Base-by-base conservation (phyloP, 2,888 invertebrate genomes). In the Cataglyphis albicans region DNA sequence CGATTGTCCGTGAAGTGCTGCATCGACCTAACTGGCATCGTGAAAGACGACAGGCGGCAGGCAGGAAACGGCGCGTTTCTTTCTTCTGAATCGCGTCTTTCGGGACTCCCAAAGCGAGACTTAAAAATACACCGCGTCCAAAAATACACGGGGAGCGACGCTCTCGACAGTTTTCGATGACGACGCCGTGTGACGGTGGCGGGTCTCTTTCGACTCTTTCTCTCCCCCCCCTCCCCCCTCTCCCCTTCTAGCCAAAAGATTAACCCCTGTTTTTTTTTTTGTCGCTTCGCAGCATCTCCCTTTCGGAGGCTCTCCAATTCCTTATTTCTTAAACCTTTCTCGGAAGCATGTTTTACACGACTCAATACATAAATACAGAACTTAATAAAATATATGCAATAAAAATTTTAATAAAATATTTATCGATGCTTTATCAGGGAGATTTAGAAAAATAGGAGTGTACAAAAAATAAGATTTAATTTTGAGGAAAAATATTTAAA, bases 101-200 rank as follows among this genome's bases (percentile, higher is more conserved):
- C 81, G 80, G 41, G 84, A 80, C 70, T 85, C 91, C 89, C 78
- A 72, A 91, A 91, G 92, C 88, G 89, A 78, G 89, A 87, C 88
- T 92, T 92, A 92, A 93, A 93, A 93, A 93, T 93, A 93, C 90
- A 90, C 89, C 73, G 61, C 82, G 89, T 87, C 90, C 86, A 86
- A 93, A 88, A 88, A 88, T 88, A 18, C 32, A 41, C 41, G 35
- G 73, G 81, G 65, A 81, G 64, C 74, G 61, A 72, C 72, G 78
- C 59, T 80, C 78, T 72, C 78, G 78, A 78, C 78, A 70, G 78
- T 78, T n/a, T 59, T 78, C 78, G 78, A 80, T 80, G 78, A 80
- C 59, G 78, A 72, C 78, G 72, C 59, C 21, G 70, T 48, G 72
- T 80, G 59, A 80, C 78, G 78, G n/a, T 61, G 70, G 72, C 59